Evolutionary conservation across 2,888 invertebrate species (phyloP).

Genomic region (Drosophila tripunctata): DNA sequence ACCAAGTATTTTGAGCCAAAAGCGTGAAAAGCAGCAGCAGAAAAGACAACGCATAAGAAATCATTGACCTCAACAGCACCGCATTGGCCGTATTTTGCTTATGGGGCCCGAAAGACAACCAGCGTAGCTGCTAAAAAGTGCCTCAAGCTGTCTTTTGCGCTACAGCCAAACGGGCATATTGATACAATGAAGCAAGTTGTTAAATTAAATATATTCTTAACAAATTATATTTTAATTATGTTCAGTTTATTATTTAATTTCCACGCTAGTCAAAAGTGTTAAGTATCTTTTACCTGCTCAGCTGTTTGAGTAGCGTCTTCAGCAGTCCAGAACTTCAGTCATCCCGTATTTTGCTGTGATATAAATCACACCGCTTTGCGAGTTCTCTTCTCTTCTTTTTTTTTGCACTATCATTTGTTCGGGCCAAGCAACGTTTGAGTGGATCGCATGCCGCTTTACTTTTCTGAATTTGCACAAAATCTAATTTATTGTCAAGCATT

Average conservation of each 20-base stretch:
- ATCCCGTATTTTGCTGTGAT: constrained; percentile 37
- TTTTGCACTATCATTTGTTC: constrained; percentile 53
- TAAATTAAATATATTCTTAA: background rate
- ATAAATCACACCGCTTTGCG: constrained; percentile 61
- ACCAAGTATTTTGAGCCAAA: constrained; percentile 32
- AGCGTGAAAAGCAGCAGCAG: constrained; percentile 63
- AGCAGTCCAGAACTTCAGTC: constrained; percentile 1
- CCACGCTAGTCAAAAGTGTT: background rate
- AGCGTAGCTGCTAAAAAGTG: constrained; percentile 36
- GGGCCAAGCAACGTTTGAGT: constrained; percentile 58
- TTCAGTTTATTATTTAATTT: background rate
- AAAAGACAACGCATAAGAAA: constrained; percentile 68
- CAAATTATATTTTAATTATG: background rate
- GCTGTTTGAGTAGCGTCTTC: background rate
- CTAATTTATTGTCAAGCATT: constrained; percentile 76
- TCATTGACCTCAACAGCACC: constrained; percentile 71
- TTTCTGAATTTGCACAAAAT: constrained; percentile 66
- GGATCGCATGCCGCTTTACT: constrained; percentile 34
- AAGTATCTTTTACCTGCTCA: background rate
- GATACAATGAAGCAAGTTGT: constrained; percentile 1
- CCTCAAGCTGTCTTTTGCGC: constrained; percentile 22
- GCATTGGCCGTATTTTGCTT: constrained; percentile 72
- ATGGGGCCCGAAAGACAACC: constrained; percentile 54
- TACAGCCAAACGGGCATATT: constrained; percentile 26
- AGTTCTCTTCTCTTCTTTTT: constrained; percentile 11